These are phyloP conservation scores for Patiria pectinifera DNA, from an alignment of 53 echinoderm and acorn worm species.

Conservation along the genomic window DNA sequence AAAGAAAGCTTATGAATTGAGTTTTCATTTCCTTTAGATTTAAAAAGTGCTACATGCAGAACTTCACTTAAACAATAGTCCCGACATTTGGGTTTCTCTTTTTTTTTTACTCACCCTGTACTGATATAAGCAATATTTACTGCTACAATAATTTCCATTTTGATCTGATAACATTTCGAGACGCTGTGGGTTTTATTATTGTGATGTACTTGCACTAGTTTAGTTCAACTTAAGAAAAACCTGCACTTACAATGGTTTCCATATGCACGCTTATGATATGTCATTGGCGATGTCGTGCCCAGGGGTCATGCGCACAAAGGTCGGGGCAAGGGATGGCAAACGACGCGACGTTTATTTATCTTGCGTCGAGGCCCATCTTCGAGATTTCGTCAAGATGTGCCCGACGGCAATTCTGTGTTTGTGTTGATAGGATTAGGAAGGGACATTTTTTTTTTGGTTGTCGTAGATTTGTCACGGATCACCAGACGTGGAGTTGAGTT, in stretches of 20 bases:
- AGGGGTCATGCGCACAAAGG: slow-evolving; percentile 20
- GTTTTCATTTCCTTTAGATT: too few relatives aligned
- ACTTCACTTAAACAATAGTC: too few relatives aligned
- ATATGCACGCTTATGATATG: neutral
- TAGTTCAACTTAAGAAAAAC: neutral
- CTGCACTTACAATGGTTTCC: neutral
- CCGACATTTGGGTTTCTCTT: too few relatives aligned
- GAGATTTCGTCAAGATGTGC: neutral
- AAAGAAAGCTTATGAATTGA: too few relatives aligned
- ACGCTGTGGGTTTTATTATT: neutral
- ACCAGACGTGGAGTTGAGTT: neutral
- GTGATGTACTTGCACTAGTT: neutral
- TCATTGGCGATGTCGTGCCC: neutral
- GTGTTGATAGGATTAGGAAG: slow-evolving; percentile 8
- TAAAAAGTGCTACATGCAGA: too few relatives aligned
- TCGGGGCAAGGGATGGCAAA: slow-evolving; percentile 5
- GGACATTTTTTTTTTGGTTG: neutral
- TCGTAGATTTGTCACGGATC: slow-evolving; percentile 29
- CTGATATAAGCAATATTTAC: too few relatives aligned
- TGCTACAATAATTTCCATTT: too few relatives aligned
- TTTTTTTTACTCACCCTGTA: too few relatives aligned
- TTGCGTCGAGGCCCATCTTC: slow-evolving; percentile 10
- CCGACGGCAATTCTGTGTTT: slow-evolving; percentile 26
- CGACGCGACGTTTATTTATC: slow-evolving; percentile 32
- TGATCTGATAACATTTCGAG: too few relatives aligned